Percentiles rank a stretch among this genome's conserved stretches.
Conservation (phyloP, 2,113 vertebrate species). For the Elachura formosa region DNA sequence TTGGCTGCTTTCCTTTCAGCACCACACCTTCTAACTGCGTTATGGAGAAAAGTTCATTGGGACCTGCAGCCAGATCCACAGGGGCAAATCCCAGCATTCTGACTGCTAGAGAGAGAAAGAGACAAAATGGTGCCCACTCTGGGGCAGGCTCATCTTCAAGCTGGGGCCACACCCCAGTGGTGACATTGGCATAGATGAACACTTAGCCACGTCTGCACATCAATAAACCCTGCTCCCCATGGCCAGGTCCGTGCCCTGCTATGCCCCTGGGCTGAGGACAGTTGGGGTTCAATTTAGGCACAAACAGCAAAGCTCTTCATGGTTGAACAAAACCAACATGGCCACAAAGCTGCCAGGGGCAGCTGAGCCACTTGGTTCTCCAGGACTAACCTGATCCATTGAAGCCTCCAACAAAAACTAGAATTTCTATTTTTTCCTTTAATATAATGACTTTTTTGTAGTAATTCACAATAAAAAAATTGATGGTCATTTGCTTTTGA, state of each 20-base stretch:
- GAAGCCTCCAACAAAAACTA: background rate
- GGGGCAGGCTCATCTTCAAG: accelerated
- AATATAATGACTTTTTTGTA: background rate
- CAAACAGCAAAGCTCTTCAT: background rate
- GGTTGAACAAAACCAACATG: accelerated
- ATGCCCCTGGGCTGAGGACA: accelerated
- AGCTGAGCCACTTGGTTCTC: background rate
- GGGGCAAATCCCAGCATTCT: too few relatives aligned
- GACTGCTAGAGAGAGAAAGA: accelerated
- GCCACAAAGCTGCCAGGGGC: background rate
- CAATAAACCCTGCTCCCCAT: accelerated
- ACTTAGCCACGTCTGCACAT: accelerated
- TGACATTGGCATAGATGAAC: accelerated
- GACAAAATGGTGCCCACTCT: accelerated
- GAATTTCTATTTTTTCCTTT: background rate
- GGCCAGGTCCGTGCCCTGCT: accelerated
- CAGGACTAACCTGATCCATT: background rate
- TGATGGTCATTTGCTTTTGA: background rate
- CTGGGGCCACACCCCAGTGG: accelerated
- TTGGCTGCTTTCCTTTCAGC: background rate
- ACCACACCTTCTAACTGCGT: too few relatives aligned
- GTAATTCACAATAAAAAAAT: background rate
- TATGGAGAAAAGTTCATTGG: background rate
- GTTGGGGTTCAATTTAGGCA: accelerated
- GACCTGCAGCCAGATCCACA: background rate